Evolutionary conservation across 1,140 invertebrate genomes (phyloP).

Genomic region (Uloborus diversus): DNA sequence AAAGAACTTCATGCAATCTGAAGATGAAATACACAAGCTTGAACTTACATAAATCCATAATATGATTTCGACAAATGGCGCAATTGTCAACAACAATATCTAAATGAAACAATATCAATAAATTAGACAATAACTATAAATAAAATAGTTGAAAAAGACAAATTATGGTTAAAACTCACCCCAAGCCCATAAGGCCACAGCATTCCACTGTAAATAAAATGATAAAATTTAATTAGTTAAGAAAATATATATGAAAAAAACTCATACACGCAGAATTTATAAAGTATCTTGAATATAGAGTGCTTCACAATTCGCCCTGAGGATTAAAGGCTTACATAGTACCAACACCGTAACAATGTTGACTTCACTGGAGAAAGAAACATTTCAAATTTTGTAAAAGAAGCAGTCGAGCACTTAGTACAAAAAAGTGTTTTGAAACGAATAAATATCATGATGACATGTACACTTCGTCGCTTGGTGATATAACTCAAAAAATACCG

Average conservation of each 20-base stretch:
- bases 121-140: background rate
- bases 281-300: no score
- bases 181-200: constrained; percentile 98
- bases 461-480: no score
- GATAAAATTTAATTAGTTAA: background rate
- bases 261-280: no score
- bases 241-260: background rate
- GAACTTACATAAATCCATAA: constrained; percentile 95
- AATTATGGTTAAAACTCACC: constrained; percentile 32
- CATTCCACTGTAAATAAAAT: constrained; percentile 80
- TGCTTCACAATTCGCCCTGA: no score
- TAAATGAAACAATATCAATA: constrained; percentile 7
- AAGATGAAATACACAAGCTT: background rate
- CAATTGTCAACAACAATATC: constrained; percentile 99
- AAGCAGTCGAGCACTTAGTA: no score
- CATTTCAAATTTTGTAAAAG: no score
- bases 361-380: no score
- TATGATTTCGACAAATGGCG: constrained; percentile 99
- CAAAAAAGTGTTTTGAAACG: no score
- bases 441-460: no score
- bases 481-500: no score
- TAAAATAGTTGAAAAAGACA: background rate
- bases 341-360: no score
- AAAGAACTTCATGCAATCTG: background rate
- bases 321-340: no score